Evolutionary conservation across 1,140 invertebrate species (phyloP).

Genomic region (Eupeodes corollae): DNA sequence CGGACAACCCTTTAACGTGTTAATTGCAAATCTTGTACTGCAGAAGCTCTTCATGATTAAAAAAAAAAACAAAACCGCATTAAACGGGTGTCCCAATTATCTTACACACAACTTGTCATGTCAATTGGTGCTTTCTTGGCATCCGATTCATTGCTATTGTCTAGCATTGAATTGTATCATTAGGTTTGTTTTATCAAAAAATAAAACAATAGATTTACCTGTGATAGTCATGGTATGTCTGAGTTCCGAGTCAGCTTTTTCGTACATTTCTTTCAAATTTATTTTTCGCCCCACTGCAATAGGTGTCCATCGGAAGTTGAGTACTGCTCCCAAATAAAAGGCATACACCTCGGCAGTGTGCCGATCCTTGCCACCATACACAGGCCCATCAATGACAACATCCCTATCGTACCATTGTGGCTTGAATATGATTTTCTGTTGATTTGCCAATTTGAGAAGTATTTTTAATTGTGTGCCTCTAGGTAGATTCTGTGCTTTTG

Average conservation of each 20-base stretch:
- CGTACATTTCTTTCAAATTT: constrained; percentile 59
- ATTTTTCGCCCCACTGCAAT: constrained; percentile 67
- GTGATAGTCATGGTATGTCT: constrained; percentile 38
- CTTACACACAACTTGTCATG: no score
- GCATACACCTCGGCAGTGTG: constrained; percentile 91
- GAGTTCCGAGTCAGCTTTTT: constrained; percentile 53
- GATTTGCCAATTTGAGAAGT: constrained; percentile 60
- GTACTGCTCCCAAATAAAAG: constrained; percentile 75
- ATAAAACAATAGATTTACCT: not conserved
- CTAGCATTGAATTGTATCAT: no score
- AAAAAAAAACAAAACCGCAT: no score
- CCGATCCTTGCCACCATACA: constrained; percentile 81
- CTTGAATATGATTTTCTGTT: constrained; percentile 77
- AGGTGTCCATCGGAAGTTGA: constrained; percentile 68
- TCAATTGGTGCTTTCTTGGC: no score
- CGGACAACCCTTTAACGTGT: no score
- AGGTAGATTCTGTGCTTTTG: constrained; percentile 58
- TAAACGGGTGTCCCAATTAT: no score
- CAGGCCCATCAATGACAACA: constrained; percentile 61
- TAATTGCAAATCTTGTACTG: no score
- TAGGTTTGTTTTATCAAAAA: no score
- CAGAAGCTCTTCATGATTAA: no score
- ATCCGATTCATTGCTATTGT: no score
- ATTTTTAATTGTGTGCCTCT: constrained; percentile 87
- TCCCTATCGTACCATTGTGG: constrained; percentile 76